A percentile compares a stretch with the other conserved stretches of the same genome.
Evolutionary conservation across 2,888 invertebrate species (phyloP).

Genomic region (Allacma fusca): DNA sequence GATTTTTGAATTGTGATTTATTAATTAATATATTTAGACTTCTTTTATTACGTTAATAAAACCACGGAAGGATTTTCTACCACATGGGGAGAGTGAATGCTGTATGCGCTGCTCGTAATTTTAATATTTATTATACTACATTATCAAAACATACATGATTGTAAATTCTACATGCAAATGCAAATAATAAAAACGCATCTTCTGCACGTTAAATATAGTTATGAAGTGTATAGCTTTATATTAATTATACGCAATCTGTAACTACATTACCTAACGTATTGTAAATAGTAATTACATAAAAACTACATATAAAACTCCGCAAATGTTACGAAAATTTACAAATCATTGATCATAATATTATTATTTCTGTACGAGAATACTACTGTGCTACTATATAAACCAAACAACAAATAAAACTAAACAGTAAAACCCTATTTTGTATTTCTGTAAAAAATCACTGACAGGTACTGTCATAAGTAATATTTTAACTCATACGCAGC

Average conservation of each 20-base stretch:
- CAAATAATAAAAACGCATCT: too few relatives aligned
- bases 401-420: not conserved
- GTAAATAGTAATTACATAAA: too few relatives aligned
- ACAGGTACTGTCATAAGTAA: not conserved
- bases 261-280: too few relatives aligned
- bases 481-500: too few relatives aligned
- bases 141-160: not conserved
- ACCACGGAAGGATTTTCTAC: not conserved
- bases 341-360: not conserved
- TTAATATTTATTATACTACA: conserved; percentile 8
- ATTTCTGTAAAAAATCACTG: not conserved
- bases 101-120: not conserved
- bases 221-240: too few relatives aligned
- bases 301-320: too few relatives aligned
- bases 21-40: not conserved
- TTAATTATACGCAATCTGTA: too few relatives aligned
- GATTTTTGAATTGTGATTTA: not conserved
- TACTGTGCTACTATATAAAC: not conserved
- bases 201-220: too few relatives aligned
- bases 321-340: conserved; percentile 5
- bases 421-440: too few relatives aligned
- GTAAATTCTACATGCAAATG: not conserved
- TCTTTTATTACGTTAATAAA: not conserved
- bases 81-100: not conserved
- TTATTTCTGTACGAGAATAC: conserved; percentile 21